These are phyloP conservation scores for Andrena trimmerana DNA, from an alignment of 2,888 invertebrate species.

Conservation along the genomic window DNA sequence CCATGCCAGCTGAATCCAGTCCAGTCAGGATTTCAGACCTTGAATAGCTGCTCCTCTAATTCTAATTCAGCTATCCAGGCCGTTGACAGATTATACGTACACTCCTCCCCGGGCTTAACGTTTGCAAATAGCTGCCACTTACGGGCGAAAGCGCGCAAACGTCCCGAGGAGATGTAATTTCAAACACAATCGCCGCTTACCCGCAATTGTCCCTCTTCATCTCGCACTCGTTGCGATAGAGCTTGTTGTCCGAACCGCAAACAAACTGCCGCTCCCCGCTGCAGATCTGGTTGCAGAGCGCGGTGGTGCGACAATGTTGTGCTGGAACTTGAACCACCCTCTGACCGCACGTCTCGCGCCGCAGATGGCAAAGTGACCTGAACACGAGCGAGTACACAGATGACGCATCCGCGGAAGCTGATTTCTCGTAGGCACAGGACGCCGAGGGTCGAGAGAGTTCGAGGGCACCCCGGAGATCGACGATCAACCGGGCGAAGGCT, in stretches of 20 bases:
- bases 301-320: constrained; percentile 94
- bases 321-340: constrained; percentile 93
- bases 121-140: not conserved
- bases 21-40: not conserved
- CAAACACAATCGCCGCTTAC: constrained; percentile 84
- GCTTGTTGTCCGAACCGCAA: constrained; percentile 95
- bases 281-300: constrained; percentile 92
- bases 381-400: constrained; percentile 26
- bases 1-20: too few relatives aligned
- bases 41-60: not conserved
- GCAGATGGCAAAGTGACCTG: constrained; percentile 94
- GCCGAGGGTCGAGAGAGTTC: constrained; percentile 9
- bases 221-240: constrained; percentile 95
- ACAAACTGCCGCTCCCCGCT: constrained; percentile 92
- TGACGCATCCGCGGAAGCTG: constrained; percentile 24
- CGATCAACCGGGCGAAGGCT: not conserved
- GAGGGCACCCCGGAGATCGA: not conserved
- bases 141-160: not conserved
- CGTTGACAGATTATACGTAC: not conserved
- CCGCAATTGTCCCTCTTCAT: constrained; percentile 97
- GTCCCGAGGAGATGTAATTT: constrained; percentile 6
- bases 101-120: not conserved
- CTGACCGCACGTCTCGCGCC: constrained; percentile 93
- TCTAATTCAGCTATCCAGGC: not conserved
- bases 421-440: not conserved